Percentiles rank a stretch among this genome's conserved stretches.
phyloP scores from a whole-genome alignment of 2,797 vertebrate genomes.

The Adrianichthys oophorus region DNA sequence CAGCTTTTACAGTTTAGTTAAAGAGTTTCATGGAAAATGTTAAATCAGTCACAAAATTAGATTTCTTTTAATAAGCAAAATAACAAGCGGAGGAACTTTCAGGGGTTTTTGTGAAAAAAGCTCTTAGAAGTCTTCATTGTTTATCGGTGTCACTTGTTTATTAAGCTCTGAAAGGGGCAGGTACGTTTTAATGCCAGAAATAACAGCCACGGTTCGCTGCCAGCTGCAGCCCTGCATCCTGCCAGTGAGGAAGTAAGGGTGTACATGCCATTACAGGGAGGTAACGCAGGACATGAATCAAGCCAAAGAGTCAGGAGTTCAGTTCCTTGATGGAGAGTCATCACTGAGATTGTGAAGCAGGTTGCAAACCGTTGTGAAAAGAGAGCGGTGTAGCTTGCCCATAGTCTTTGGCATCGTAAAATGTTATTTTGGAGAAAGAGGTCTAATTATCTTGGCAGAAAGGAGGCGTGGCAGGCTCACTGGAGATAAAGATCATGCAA shows the following conservation, averaged over 20 bases:
- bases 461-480: slow-evolving; percentile 19
- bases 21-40: no score
- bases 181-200: slow-evolving; percentile 50
- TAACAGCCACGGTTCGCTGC: slow-evolving; percentile 40
- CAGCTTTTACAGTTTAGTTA: no score
- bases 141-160: slow-evolving; percentile 19
- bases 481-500: slow-evolving; percentile 12
- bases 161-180: slow-evolving; percentile 14
- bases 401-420: background rate
- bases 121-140: background rate
- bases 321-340: slow-evolving; percentile 35
- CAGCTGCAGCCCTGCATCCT: slow-evolving; percentile 59
- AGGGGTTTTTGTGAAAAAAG: background rate
- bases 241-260: slow-evolving; percentile 66
- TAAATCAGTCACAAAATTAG: background rate
- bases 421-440: background rate
- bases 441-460: slow-evolving; percentile 17
- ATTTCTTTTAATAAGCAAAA: background rate
- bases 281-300: slow-evolving; percentile 60
- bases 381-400: background rate
- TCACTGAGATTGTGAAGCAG: slow-evolving; percentile 4
- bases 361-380: slow-evolving; percentile 14
- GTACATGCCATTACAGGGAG: slow-evolving; percentile 49
- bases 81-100: no score
- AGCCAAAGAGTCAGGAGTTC: slow-evolving; percentile 51